Evolutionary conservation across 2,113 vertebrate species (phyloP).

Genomic region (Caranx melampygus): DNA sequence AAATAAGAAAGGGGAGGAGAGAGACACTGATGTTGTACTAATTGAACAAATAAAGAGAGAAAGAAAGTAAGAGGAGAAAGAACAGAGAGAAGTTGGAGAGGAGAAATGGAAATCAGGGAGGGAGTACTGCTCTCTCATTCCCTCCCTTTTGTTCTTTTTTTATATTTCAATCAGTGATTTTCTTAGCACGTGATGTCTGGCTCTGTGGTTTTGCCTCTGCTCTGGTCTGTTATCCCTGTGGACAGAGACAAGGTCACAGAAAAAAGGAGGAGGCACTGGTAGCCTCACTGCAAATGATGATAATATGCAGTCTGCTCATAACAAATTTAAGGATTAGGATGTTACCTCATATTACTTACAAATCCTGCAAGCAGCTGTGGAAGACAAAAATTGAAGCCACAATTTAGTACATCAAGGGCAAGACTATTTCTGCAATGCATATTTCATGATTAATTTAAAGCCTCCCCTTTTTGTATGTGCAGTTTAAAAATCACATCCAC

Average conservation of each 20-base stretch:
- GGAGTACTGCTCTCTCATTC: constrained; percentile 15
- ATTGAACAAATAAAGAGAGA: constrained; percentile 32
- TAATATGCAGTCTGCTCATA: constrained; percentile 24
- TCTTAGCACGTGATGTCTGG: constrained; percentile 2
- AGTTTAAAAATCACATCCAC: neutral
- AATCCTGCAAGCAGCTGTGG: constrained; percentile 39
- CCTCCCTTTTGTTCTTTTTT: neutral
- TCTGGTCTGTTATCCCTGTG: constrained; percentile 24
- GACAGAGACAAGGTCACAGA: constrained; percentile 47
- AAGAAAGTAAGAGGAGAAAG: neutral
- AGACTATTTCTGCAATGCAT: constrained; percentile 14
- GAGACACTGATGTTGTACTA: constrained; percentile 37
- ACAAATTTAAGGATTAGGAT: constrained; percentile 48
- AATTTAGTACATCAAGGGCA: constrained; percentile 30
- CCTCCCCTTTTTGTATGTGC: neutral
- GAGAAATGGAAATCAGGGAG: neutral
- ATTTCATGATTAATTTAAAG: constrained; percentile 36
- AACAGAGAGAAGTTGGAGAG: neutral
- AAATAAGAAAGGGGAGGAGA: constrained; percentile 3
- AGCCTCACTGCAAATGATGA: constrained; percentile 20
- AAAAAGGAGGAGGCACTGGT: constrained; percentile 3
- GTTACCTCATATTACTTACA: constrained; percentile 27
- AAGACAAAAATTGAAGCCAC: constrained; percentile 34
- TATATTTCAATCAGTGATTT: constrained; percentile 34
- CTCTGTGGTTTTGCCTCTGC: constrained; percentile 19